Percentiles rank a stretch among this genome's conserved stretches.
Conservation (phyloP, 2,888 invertebrate genomes). For the Monopis laevigella region DNA sequence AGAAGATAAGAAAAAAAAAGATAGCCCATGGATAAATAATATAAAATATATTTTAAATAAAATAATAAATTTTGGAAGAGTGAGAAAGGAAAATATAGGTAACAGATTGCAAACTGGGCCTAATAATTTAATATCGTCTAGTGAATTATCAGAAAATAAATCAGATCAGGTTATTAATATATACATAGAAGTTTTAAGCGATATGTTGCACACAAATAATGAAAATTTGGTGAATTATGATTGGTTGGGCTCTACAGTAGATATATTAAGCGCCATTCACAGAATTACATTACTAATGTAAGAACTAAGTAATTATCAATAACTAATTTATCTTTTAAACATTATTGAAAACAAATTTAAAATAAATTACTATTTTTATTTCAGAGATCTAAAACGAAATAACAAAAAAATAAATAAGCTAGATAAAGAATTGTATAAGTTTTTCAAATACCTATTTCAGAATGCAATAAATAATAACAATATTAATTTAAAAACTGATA, state of each 20-base stretch:
- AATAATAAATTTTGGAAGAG: neutral
- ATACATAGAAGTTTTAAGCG: slow-evolving; percentile 30
- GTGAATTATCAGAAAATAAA: too few species aligned
- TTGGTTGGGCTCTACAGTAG: slow-evolving; percentile 42
- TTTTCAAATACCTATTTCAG: slow-evolving; percentile 28
- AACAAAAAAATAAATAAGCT: slow-evolving; percentile 25
- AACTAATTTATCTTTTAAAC: too few species aligned
- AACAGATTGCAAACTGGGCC: too few species aligned
- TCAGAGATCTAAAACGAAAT: slow-evolving; percentile 23
- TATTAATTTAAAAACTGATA: too few species aligned
- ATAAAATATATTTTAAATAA: neutral
- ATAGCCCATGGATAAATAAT: neutral
- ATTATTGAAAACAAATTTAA: too few species aligned
- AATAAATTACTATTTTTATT: too few species aligned
- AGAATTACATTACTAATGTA: slow-evolving; percentile 36
- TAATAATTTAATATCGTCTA: too few species aligned
- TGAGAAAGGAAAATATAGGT: neutral
- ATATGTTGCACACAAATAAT: slow-evolving; percentile 31
- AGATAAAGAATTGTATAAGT: slow-evolving; percentile 37
- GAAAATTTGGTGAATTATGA: slow-evolving; percentile 32
- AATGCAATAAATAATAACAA: neutral
- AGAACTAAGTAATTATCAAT: too few species aligned
- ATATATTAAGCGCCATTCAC: slow-evolving; percentile 32
- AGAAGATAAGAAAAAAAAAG: neutral
- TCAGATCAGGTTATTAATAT: slow-evolving; percentile 5